Evolutionary conservation across 2,113 vertebrate species (phyloP).

Genomic region (Puntigrus tetrazona): DNA sequence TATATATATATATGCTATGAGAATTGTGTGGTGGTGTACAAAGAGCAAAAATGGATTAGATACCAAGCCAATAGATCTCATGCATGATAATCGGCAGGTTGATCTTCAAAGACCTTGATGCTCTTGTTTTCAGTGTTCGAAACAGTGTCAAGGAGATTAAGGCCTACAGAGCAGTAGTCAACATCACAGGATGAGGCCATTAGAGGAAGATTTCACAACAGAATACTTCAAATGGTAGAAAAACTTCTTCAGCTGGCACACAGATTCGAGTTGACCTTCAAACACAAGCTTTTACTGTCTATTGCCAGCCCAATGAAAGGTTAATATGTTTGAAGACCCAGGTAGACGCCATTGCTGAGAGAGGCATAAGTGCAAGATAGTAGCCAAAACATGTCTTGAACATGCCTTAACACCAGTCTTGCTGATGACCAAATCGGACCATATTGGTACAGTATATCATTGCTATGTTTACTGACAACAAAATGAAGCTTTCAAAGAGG

Average conservation of each 20-base stretch:
- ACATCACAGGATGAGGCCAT: conserved; percentile 14
- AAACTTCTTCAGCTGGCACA: conserved; percentile 14
- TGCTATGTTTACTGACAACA: background rate
- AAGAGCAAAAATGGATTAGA: background rate
- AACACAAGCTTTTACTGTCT: background rate
- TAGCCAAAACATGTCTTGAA: background rate
- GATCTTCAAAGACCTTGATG: background rate
- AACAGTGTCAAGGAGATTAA: background rate
- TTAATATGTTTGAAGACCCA: background rate
- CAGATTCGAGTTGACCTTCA: conserved; percentile 17
- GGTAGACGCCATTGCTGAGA: background rate
- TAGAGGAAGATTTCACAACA: background rate
- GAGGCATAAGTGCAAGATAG: background rate
- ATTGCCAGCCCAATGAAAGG: background rate
- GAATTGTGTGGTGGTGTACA: background rate
- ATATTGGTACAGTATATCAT: background rate
- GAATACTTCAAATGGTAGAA: background rate
- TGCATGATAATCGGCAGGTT: background rate
- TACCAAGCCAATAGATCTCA: conserved; percentile 16
- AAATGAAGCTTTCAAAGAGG: background rate
- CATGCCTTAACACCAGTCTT: background rate
- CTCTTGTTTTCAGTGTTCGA: background rate
- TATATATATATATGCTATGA: no score
- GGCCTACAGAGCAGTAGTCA: background rate
- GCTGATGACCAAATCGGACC: background rate